phyloP scores from a whole-genome alignment of 35 echinoderm and acorn worm species.

The Strongylocentrotus purpuratus region DNA sequence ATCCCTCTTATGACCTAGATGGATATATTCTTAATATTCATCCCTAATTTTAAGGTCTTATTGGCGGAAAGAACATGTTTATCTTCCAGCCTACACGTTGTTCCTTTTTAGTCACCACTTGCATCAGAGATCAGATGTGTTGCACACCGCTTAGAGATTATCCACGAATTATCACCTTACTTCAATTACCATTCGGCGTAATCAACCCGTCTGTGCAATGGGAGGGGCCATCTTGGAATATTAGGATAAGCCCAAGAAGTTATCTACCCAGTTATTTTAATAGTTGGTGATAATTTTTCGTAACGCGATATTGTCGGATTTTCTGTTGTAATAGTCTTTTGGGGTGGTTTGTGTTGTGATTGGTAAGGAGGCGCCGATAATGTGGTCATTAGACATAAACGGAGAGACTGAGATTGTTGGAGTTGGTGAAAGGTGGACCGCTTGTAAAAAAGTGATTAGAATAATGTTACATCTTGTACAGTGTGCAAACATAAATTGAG shows the following conservation, averaged over 20 bases:
- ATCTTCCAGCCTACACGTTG: background rate
- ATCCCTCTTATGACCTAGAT: background rate
- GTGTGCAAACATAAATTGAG: too few species aligned
- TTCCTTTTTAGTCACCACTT: background rate
- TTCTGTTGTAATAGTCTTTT: background rate
- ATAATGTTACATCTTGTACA: too few species aligned
- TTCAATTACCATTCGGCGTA: background rate
- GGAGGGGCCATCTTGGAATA: slow-evolving; percentile 7
- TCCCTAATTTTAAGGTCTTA: background rate
- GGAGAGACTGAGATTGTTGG: background rate
- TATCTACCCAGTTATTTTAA: background rate
- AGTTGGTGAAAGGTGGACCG: background rate
- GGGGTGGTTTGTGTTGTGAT: background rate
- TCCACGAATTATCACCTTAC: background rate
- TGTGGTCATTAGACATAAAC: background rate
- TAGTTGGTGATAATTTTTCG: background rate
- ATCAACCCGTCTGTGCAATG: slow-evolving; percentile 11
- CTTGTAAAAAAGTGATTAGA: background rate
- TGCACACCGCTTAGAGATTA: background rate
- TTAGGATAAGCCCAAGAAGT: slow-evolving; percentile 1
- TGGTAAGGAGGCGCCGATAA: background rate
- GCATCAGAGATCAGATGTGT: background rate
- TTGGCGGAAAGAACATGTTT: background rate
- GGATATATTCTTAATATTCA: background rate
- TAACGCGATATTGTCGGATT: background rate